Base-by-base conservation (phyloP, 2,888 invertebrate genomes). In the Drosophila anomelani region DNA sequence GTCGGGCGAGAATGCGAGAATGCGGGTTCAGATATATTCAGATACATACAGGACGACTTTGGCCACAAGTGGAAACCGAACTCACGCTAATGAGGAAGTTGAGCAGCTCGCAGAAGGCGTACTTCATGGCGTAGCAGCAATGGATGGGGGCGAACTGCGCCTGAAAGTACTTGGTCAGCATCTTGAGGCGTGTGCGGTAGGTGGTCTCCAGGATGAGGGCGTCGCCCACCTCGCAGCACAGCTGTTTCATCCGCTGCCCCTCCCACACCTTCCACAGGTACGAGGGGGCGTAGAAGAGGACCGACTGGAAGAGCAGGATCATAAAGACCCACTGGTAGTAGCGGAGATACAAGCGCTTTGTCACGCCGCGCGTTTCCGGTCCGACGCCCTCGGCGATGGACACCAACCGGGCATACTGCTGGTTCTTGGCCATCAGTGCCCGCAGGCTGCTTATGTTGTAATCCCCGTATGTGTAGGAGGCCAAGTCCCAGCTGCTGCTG, bases 1-100 rank as follows among this genome's bases (percentile, higher is more conserved):
- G 57, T 15, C 13, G 8, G 41, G 29, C 26, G 26, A 26, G 26
- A 26, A 26, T 26, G 44, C 8, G 23, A 20, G 20, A 20, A 20
- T 20, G 20, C n/a, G n/a, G 12, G 3, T 17, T 10, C 20, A 43
- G n/a, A n/a, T n/a, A n/a, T n/a, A n/a, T n/a, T n/a, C n/a, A n/a
- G n/a, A n/a, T n/a, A 20, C 20, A 20, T 20, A 20, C 20, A 20
- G 20, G 20, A 20, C 20, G 20, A 20, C 20, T 20, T 20, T 20
- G 20, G 1, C 20, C 20, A 20, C 20, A 20, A 20, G 20, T 20
- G 20, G 20, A 20, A 20, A 20, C 20, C 44, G 23, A 26, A 47
- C 95, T 94, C 92, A 96, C 95, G 92, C 95, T 95, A 92, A 96
- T 96, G 39, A 94, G 34, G 79, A 96, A 94, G 92, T 97, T 96